Evolutionary conservation across 2,888 invertebrate genomes (phyloP).

Genomic region (Polydrusus pterygomalis): DNA sequence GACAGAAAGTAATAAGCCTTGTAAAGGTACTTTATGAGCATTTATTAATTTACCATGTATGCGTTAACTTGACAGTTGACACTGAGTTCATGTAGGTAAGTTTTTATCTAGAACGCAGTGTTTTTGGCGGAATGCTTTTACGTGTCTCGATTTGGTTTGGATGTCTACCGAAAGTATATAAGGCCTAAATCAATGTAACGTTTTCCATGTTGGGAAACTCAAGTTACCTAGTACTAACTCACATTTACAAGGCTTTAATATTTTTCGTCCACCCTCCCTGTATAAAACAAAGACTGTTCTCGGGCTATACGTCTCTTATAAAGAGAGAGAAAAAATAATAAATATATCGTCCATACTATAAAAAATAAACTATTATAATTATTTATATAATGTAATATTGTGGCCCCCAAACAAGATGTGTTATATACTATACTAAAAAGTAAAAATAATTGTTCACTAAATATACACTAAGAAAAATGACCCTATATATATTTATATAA

Average conservation of each 20-base stretch:
- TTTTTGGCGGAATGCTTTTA: no score
- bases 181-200: no score
- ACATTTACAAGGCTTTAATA: constrained; percentile 2
- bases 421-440: constrained; percentile 47
- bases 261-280: constrained; percentile 17
- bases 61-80: no score
- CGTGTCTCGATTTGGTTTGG: no score
- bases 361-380: constrained; percentile 42
- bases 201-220: background rate
- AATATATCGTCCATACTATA: constrained; percentile 48
- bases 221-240: background rate
- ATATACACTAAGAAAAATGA: constrained; percentile 51
- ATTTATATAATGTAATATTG: constrained; percentile 45
- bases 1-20: constrained; percentile 11
- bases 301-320: constrained; percentile 32
- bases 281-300: constrained; percentile 17
- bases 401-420: constrained; percentile 42
- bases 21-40: background rate
- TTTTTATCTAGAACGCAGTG: no score
- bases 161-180: no score
- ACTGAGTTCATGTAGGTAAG: background rate
- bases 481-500: constrained; percentile 49
- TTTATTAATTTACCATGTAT: no score
- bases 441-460: constrained; percentile 52
- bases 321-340: constrained; percentile 31